Base-by-base conservation (phyloP, 1,140 invertebrate species). In the Drosophila lowei region DNA sequence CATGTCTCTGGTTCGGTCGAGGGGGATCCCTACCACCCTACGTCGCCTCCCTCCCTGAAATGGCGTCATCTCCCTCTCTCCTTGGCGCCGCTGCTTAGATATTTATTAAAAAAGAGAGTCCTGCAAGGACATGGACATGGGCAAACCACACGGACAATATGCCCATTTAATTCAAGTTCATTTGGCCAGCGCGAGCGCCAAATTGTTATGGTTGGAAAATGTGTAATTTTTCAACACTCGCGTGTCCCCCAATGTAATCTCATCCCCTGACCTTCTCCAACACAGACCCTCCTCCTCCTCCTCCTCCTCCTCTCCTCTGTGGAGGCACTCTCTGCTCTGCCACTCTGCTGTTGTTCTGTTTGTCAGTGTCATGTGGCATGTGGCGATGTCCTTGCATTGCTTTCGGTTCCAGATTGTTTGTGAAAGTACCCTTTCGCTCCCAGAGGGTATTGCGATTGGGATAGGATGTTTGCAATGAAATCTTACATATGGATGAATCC, bases 21-120 rank as follows among this genome's bases (percentile, higher is more conserved):
- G 41, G 47, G 41, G 38, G 16, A 11, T 11, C 30, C 9, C 30
- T 11, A n/a, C n/a, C 3, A 9, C 30, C 2, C 25, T 5, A 5
- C 6, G 23, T 1, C 25, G 6, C 6, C 8, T 30, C 8, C 8
- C 2, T 0, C 23, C 64, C 34, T 9, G 21, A 47, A 63, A 75
- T 79, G 44, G 54, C 77, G 78, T 80, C 77, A 80, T 77, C 49
- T 38, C 49, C 11, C 4, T 38, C 11, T 13, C 34, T 13, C 1
- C 11, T 55, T 34, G 18, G 18, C 18, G 18, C 18, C n/a, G 44
- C 66, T 81, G 52, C 67, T 80, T 61, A 63, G 73, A 80, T 81
- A 81, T 81, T 83, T 83, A 83, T 73, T 56, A 77, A 73, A 68
- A 8, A n/a, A 43, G 41, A 21, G 6, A 42, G 34, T 13, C 30